A percentile compares a stretch with the other conserved stretches of the same genome.
Conservation (phyloP, 2,113 vertebrate species). For the Catharus minimus region DNA sequence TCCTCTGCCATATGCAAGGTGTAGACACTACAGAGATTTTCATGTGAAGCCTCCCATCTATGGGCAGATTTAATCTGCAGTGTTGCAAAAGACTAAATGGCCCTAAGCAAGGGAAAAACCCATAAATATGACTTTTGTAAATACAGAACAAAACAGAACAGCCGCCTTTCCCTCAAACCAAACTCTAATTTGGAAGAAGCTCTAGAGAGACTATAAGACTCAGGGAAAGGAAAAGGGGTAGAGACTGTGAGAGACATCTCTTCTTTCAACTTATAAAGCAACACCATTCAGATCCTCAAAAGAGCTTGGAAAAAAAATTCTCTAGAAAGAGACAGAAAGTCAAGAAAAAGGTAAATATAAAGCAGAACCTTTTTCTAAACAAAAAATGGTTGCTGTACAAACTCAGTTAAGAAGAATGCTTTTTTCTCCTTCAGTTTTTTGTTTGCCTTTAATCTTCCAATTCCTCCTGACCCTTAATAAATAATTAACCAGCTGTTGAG, state of each 20-base stretch:
- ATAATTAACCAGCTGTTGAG: constrained; percentile 47
- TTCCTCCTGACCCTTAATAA: constrained; percentile 23
- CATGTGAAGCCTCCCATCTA: not conserved
- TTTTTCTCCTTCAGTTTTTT: constrained; percentile 2
- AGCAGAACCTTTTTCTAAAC: not conserved
- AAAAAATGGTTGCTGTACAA: not conserved
- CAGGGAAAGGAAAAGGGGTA: not conserved
- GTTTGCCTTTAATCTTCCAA: constrained; percentile 35
- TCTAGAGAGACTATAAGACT: not conserved
- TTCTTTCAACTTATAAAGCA: not conserved
- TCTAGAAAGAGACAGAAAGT: not conserved
- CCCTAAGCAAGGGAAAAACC: not conserved
- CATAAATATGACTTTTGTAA: not conserved
- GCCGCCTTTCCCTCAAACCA: not conserved
- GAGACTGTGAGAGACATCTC: not conserved
- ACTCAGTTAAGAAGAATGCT: not conserved
- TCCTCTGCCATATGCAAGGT: not conserved
- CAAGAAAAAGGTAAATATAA: not conserved
- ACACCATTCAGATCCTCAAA: not conserved
- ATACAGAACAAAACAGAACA: not conserved
- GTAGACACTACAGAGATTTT: not conserved
- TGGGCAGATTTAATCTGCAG: not conserved
- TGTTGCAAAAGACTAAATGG: not conserved
- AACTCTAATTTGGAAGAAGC: not conserved
- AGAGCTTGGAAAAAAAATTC: not conserved